These are phyloP conservation scores for Seriola dumerili DNA, from an alignment of 2,113 vertebrate species.

Conservation along the genomic window DNA sequence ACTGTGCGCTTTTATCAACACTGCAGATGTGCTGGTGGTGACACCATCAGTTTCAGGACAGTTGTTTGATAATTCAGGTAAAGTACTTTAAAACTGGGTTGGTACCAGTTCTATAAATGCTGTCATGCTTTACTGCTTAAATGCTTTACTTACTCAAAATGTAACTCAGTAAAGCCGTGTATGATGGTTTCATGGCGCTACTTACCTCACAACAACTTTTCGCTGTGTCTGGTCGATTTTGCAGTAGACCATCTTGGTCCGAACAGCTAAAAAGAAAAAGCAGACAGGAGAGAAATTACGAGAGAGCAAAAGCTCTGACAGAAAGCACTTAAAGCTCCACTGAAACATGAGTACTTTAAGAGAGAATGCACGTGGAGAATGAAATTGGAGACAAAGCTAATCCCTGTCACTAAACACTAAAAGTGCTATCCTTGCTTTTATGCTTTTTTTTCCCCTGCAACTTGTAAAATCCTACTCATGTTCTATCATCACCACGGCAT, in stretches of 20 bases:
- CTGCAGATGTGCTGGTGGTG: neutral
- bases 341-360: conserved; percentile 8
- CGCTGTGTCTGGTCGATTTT: conserved; percentile 99
- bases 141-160: neutral
- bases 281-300: conserved; percentile 28
- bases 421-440: conserved; percentile 31
- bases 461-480: conserved; percentile 7
- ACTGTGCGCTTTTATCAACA: neutral
- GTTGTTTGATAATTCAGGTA: neutral
- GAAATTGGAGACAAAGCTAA: conserved; percentile 16
- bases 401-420: conserved; percentile 12
- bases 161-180: neutral
- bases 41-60: too few relatives aligned
- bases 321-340: conserved; percentile 22
- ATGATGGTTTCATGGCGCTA: neutral
- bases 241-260: conserved; percentile 99
- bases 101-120: neutral
- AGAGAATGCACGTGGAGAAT: conserved; percentile 5
- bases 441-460: neutral
- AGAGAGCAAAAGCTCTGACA: conserved; percentile 9
- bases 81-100: neutral
- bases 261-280: conserved; percentile 89
- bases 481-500: neutral
- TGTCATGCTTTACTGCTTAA: neutral
- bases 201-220: conserved; percentile 98